Evolutionary conservation across 2,797 vertebrate genomes (phyloP), one percentile per base, ranked within the genome.

Genomic region (Sphenodon punctatus): DNA sequence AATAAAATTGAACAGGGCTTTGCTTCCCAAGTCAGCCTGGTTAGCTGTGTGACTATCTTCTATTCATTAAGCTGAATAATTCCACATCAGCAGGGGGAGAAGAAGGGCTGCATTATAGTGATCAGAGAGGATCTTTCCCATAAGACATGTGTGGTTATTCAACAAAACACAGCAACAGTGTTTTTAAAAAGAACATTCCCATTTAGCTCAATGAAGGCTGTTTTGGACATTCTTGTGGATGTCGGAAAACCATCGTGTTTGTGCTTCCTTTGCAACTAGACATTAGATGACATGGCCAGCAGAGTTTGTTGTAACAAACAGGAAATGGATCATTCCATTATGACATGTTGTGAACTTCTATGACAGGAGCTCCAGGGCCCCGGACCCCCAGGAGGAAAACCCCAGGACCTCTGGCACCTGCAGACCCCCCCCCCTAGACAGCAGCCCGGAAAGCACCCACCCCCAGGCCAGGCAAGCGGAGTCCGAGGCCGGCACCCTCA

Each of bases 131-230:
- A 64, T 53, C 75, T 67, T 48, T 86, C 46, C 64, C 49, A 32
- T 74, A 85, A 71, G 71, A 48, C 72, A 32, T 10, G 45, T 90
- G 86, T 82, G 78, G 67, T 30, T 78, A 67, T 65, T 86, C 86
- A 72, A 78, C 74, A 87, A 55, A 90, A 84, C 75, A 80, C 85
- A 80, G 71, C 75, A 74, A 56, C 84, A 48, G 79, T 49, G 80
- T 80, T 14, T 72, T 84, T 53, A 78, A 80, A 87, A 89, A 88
- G 70, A 69, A 13, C 3, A 71, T 65, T 65, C 77, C 78, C 16
- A 53, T 39, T 30, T 25, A 55, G 3, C 60, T 84, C 11, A 15
- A 1, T 38, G 73, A 76, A 63, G 71, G 34, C 51, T 67, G n/a
- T 72, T 80, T 20, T 0, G 8, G 74, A 42, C 82, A 78, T 74